A percentile compares a stretch with the other conserved stretches of the same genome.
These are phyloP conservation scores for Cyprinodon diabolis DNA, from an alignment of 2,797 vertebrate genomes.

Conservation along the genomic window DNA sequence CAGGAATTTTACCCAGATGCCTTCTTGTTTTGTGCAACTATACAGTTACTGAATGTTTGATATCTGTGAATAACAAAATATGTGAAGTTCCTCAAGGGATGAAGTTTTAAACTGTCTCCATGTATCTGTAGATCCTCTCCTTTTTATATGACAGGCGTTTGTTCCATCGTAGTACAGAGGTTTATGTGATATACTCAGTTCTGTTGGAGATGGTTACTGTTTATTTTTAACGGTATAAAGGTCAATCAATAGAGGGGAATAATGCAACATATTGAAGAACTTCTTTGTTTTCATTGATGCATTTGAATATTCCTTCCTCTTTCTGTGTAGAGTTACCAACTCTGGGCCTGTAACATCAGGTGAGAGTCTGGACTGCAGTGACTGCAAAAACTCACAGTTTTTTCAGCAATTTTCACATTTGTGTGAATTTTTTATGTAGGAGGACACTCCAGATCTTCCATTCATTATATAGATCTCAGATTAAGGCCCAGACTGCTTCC, in stretches of 20 bases:
- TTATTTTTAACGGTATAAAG: background rate
- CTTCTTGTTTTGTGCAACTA: too few relatives aligned
- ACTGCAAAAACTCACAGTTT: background rate
- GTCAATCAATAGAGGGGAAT: background rate
- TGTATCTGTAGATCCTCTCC: background rate
- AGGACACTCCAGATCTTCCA: background rate
- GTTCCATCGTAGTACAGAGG: background rate
- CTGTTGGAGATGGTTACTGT: background rate
- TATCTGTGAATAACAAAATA: background rate
- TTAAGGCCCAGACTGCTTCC: slow-evolving; percentile 18
- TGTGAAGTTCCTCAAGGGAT: background rate
- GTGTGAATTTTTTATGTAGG: too few relatives aligned
- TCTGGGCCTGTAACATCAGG: background rate
- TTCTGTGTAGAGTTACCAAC: background rate
- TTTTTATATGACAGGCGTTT: background rate
- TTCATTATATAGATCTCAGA: background rate
- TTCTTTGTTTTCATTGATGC: background rate
- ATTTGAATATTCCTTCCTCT: background rate
- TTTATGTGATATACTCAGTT: background rate
- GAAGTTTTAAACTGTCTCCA: background rate
- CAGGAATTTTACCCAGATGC: too few relatives aligned
- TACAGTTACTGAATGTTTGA: too few relatives aligned
- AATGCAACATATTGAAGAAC: background rate
- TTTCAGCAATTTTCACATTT: background rate
- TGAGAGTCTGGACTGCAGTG: background rate